A percentile compares a stretch with the other conserved stretches of the same genome.
Conservation (phyloP, 2,797 vertebrate species). For the Antrozous pallidus region DNA sequence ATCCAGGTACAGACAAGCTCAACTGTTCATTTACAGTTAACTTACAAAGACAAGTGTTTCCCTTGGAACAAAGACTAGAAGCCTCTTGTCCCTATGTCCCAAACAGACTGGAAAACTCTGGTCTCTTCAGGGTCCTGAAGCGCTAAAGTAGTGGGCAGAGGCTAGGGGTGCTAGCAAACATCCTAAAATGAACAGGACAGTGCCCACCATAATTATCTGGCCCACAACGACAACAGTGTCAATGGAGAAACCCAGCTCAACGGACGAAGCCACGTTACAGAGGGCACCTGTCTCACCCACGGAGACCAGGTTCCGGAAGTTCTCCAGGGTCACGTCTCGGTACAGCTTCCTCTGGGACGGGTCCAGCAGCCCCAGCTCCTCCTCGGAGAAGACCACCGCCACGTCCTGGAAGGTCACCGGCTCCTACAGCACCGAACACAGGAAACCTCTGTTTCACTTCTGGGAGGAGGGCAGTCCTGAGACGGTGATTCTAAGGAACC, state of each 20-base stretch:
- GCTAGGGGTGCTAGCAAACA: background rate
- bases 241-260: background rate
- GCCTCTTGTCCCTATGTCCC: background rate
- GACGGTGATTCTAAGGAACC: background rate
- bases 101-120: background rate
- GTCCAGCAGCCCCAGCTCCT: slow-evolving; percentile 62
- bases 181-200: background rate
- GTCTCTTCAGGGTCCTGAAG: background rate
- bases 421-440: slow-evolving; percentile 35
- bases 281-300: slow-evolving; percentile 22
- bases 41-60: background rate
- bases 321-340: slow-evolving; percentile 68
- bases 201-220: background rate
- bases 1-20: background rate
- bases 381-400: slow-evolving; percentile 53
- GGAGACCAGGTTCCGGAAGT: slow-evolving; percentile 58
- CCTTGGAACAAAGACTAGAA: background rate
- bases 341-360: slow-evolving; percentile 48
- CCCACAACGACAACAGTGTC: background rate
- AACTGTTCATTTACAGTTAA: background rate
- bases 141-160: background rate
- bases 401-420: slow-evolving; percentile 58
- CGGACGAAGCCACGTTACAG: no score
- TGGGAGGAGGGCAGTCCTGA: background rate
- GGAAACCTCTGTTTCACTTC: rapidly evolving